Base-by-base conservation (phyloP, 2,888 invertebrate genomes). In the Chaetogeoica ovagalla region DNA sequence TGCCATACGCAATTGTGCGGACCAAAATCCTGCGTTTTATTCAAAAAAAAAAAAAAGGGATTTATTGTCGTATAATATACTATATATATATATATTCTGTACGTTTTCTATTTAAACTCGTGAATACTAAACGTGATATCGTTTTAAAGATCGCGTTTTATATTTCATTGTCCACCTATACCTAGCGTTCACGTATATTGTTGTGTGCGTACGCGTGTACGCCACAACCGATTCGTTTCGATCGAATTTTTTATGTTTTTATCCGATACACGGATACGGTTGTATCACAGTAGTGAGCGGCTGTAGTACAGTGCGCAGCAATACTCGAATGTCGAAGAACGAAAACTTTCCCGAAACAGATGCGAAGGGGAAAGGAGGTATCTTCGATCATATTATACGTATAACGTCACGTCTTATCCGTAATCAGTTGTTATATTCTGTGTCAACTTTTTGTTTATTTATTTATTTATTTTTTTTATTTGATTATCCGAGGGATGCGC, bases 121-220 rank as follows among this genome's bases (percentile, higher is more conserved):
- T 71, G 71, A 72, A 72, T 72, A 72, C 19, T 72, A 30, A 72
- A 62, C 73, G n/a, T n/a, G 73, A 60, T 62, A 43, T 30, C 30
- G 72, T 73, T 73, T 48, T 62, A 48, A 73, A 62, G 60, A 62
- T 60, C 19, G 48, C 62, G 72, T 62, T 52, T n/a, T 62, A 73
- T 48, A 62, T 48, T 73, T 48, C 30, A 52, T 19, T 15, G 62
- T n/a, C 48, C 62, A 62, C 62, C 30, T 60, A 1, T 43, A 43
- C 9, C 2, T 1, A 43, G 9, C 17, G 60, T 30, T n/a, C n/a
- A 30, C 57, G n/a, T n/a, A n/a, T n/a, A n/a, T 30, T 30, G 30
- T 30, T 30, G 30, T 30, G 4, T 30, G 55, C 13, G 23, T 60
- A 60, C 13, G 23, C 11, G 3, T 30, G 30, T 52, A 17, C 15